phyloP scores from a whole-genome alignment of 2,113 vertebrate genomes.

The Oncorhynchus mykiss region DNA sequence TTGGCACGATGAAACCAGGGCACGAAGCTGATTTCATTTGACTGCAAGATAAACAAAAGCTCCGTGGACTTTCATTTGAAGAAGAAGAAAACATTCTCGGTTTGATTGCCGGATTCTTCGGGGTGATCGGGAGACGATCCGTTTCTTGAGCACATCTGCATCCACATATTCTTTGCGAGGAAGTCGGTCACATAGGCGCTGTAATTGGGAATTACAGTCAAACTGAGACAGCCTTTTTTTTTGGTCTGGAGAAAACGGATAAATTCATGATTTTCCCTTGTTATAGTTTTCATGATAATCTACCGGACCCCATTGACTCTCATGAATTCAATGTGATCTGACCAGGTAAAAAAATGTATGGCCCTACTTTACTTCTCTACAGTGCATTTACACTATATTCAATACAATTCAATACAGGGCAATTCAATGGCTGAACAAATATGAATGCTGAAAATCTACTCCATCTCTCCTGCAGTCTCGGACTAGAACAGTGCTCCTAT shows the following conservation, averaged over 20 bases:
- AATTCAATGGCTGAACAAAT: too few species aligned
- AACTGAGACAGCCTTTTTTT: neutral
- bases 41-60: conserved; percentile 30
- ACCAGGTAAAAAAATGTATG: too few species aligned
- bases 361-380: too few species aligned
- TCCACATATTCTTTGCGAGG: neutral
- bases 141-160: neutral
- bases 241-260: neutral
- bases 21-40: conserved; percentile 24
- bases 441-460: neutral
- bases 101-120: neutral
- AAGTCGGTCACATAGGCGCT: neutral
- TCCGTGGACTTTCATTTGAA: neutral
- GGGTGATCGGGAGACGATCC: neutral
- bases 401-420: too few species aligned
- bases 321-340: too few species aligned
- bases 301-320: neutral
- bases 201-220: conserved; percentile 6
- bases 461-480: neutral
- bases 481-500: neutral
- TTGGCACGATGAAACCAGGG: conserved; percentile 44
- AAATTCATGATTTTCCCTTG: neutral
- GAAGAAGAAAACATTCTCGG: neutral
- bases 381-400: too few species aligned
- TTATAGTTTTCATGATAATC: neutral